Evolutionary conservation across 2,888 invertebrate genomes (phyloP).

Genomic region (Trissolcus brochymenae): DNA sequence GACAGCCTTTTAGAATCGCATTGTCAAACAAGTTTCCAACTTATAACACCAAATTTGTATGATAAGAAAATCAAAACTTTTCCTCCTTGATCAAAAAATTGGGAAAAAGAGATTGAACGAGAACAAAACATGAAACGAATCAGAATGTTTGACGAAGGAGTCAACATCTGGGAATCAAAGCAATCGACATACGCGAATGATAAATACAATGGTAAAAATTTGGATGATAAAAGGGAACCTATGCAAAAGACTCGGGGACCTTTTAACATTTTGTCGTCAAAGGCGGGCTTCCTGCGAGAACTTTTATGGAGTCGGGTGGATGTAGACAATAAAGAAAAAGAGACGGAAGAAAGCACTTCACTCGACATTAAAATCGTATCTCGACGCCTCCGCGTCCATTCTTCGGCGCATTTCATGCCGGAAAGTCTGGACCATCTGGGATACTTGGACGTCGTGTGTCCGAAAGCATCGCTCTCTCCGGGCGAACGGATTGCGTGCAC

Average conservation of each 20-base stretch:
- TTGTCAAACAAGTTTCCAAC: no score
- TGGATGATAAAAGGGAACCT: conserved; percentile 49
- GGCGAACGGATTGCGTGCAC: conserved; percentile 55
- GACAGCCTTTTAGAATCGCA: no score
- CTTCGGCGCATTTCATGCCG: conserved; percentile 59
- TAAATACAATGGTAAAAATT: conserved; percentile 30
- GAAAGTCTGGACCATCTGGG: conserved; percentile 60
- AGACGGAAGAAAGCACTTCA: conserved; percentile 63
- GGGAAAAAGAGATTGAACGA: background rate
- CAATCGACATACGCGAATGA: conserved; percentile 10
- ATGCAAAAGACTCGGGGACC: conserved; percentile 39
- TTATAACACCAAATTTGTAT: no score
- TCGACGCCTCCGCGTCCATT: conserved; percentile 58
- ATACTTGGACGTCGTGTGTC: conserved; percentile 49
- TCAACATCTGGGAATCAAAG: no score
- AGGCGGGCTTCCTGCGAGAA: conserved; percentile 46
- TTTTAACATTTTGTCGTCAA: conserved; percentile 51
- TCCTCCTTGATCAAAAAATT: no score
- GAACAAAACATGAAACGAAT: conserved; percentile 17
- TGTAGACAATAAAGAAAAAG: conserved; percentile 55
- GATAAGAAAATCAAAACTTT: no score
- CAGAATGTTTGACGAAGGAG: no score
- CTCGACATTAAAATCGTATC: conserved; percentile 65
- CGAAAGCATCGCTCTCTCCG: conserved; percentile 48
- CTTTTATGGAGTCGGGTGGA: conserved; percentile 56